phyloP scores from a whole-genome alignment of 2,888 invertebrate genomes.

The Papilio demoleus region DNA sequence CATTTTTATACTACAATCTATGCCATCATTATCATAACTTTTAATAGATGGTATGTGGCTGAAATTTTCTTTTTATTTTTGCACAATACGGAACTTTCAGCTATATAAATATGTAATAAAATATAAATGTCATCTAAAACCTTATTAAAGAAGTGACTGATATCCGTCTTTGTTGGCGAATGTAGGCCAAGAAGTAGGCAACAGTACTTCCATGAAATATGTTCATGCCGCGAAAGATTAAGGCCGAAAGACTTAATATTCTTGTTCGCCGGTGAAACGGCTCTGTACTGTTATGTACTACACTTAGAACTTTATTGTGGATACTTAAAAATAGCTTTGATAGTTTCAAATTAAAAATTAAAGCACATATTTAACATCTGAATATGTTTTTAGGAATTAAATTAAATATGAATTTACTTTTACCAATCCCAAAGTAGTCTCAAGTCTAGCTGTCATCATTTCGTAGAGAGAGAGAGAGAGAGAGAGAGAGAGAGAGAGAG shows the following conservation, averaged over 20 bases:
- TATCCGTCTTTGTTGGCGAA: constrained; percentile 16
- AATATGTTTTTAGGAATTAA: background rate
- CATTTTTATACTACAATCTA: no score
- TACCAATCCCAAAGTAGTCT: no score
- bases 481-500: no score
- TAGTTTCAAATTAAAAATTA: background rate
- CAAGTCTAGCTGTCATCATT: no score
- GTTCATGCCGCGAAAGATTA: constrained; percentile 32
- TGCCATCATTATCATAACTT: no score
- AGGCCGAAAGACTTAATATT: constrained; percentile 3
- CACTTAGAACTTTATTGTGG: background rate
- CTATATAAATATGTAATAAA: background rate
- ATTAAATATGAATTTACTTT: no score
- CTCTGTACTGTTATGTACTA: background rate
- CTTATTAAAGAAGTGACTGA: constrained; percentile 1
- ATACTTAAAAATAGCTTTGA: background rate
- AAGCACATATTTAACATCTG: no score
- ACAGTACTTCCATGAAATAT: constrained; percentile 19
- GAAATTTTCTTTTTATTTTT: no score
- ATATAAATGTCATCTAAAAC: background rate
- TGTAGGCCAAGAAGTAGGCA: constrained; percentile 24
- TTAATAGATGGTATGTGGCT: no score
- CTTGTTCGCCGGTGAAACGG: background rate
- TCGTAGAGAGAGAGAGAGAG: no score
- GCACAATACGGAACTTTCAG: no score